These are phyloP conservation scores for Acrossocheilus fasciatus DNA, from an alignment of 2,797 vertebrate genomes.

Conservation along the genomic window DNA sequence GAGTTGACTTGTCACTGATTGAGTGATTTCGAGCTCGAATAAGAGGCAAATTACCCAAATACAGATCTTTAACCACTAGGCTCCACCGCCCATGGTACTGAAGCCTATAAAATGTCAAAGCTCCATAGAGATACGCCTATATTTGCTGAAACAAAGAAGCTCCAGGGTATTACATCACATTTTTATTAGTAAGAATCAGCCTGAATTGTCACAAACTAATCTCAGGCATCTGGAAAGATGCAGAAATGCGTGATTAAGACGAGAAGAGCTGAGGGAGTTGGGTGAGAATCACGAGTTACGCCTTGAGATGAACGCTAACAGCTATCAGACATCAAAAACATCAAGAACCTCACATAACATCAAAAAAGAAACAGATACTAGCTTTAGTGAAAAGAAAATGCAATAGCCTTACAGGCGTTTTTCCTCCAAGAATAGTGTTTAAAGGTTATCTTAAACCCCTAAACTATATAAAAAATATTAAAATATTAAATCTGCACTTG, in stretches of 20 bases:
- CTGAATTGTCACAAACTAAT: slow-evolving; percentile 42
- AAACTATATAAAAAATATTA: neutral
- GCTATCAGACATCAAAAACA: slow-evolving; percentile 10
- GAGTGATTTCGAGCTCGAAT: neutral
- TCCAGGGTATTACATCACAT: slow-evolving; percentile 50
- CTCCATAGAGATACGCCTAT: neutral
- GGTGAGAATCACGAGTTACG: neutral
- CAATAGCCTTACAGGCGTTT: neutral
- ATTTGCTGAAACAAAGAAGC: slow-evolving; percentile 42
- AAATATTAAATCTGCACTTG: slow-evolving; percentile 9
- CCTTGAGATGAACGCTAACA: neutral
- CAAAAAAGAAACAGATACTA: neutral
- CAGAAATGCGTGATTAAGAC: slow-evolving; percentile 25
- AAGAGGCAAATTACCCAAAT: neutral
- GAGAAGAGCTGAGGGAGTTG: slow-evolving; percentile 1
- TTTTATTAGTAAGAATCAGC: slow-evolving; percentile 17
- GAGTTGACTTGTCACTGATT: neutral
- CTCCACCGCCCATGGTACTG: neutral
- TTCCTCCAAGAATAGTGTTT: neutral
- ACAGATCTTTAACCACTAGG: neutral
- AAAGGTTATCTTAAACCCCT: neutral
- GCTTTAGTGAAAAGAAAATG: neutral
- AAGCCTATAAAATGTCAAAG: slow-evolving; percentile 15
- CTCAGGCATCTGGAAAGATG: slow-evolving; percentile 51
- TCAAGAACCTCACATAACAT: neutral